Evolutionary conservation across 2,113 vertebrate species (phyloP).

Genomic region (Alosa alosa): DNA sequence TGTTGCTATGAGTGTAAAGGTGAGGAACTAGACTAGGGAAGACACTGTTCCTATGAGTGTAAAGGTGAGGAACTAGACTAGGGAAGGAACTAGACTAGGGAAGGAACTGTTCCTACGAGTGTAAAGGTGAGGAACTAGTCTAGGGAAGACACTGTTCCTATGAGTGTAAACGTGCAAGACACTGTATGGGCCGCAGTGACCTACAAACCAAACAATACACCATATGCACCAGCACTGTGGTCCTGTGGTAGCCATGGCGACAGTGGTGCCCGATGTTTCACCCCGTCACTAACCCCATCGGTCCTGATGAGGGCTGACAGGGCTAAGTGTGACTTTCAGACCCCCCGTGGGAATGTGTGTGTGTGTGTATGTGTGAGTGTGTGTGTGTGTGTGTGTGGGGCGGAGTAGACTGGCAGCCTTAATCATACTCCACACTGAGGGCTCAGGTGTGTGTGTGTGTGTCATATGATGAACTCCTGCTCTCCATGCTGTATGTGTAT

Average conservation of each 20-base stretch:
- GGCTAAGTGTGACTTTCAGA: not conserved
- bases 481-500: not conserved
- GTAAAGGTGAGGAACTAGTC: no score
- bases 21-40: no score
- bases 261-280: not conserved
- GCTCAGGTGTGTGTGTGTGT: conserved; percentile 8
- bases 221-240: not conserved
- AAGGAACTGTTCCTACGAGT: no score
- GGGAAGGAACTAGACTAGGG: no score
- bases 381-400: not conserved
- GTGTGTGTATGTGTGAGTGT: not conserved
- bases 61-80: no score
- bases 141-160: no score
- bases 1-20: no score
- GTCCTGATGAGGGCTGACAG: not conserved
- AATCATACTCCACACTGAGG: not conserved
- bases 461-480: not conserved
- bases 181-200: no score
- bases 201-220: no score
- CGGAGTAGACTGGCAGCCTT: not conserved
- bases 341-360: not conserved
- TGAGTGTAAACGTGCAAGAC: no score
- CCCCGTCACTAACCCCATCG: not conserved
- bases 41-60: no score
- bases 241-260: not conserved